phyloP scores from a whole-genome alignment of 1,140 invertebrate genomes.

The Brachionus plicatilis region DNA sequence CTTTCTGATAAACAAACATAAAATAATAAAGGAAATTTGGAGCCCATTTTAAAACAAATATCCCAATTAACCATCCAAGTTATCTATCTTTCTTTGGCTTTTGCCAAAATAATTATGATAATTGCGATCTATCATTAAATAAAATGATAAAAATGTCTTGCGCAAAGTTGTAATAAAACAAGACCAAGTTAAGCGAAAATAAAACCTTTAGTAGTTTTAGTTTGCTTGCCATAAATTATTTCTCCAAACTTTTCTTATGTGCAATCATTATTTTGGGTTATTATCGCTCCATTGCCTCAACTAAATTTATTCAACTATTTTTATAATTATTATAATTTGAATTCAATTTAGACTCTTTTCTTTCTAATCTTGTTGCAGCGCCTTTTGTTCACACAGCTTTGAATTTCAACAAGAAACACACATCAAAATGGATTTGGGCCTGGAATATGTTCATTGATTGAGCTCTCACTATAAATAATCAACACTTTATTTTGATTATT shows the following conservation, averaged over 20 bases:
- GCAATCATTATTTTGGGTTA: neutral
- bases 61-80: constrained; percentile 1
- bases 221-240: neutral
- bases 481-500: neutral
- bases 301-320: neutral
- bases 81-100: neutral
- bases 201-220: neutral
- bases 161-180: neutral
- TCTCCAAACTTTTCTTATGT: neutral
- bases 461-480: neutral
- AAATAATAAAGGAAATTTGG: neutral
- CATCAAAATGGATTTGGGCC: neutral
- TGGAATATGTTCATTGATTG: neutral
- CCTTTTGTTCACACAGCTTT: neutral
- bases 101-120: constrained; percentile 11
- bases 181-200: neutral
- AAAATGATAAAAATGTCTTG: constrained; percentile 28
- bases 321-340: constrained; percentile 1
- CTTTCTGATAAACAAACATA: neutral
- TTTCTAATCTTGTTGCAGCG: neutral
- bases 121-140: neutral
- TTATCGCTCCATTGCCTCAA: constrained; percentile 24
- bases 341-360: neutral
- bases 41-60: constrained; percentile 16
- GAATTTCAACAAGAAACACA: neutral